A percentile compares a stretch with the other conserved stretches of the same genome.
phyloP scores from a whole-genome alignment of 92 coral and sea anemone species.

The Phenganax marumi region DNA sequence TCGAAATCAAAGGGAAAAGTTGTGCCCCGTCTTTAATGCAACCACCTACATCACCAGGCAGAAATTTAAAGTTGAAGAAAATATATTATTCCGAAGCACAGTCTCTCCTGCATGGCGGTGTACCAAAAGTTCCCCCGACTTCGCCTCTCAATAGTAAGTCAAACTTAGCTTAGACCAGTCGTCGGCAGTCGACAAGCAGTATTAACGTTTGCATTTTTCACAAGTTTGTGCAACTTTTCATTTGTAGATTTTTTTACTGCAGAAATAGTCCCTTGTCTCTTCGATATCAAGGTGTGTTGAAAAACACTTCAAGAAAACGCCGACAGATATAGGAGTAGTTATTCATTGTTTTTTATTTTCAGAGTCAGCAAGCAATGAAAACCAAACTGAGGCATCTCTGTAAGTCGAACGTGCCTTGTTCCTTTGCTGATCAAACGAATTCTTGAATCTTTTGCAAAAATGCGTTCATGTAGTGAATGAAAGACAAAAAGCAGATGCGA shows the following conservation, averaged over 20 bases:
- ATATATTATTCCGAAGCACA: slow-evolving; percentile 83
- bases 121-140: slow-evolving; percentile 86
- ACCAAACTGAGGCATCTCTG: slow-evolving; percentile 74
- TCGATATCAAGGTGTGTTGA: slow-evolving; percentile 74
- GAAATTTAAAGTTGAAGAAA: slow-evolving; percentile 62
- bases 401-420: slow-evolving; percentile 27
- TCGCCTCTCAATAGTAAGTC: slow-evolving; percentile 74
- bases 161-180: background rate
- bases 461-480: background rate
- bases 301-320: background rate
- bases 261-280: slow-evolving; percentile 79
- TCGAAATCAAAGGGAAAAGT: slow-evolving; percentile 22
- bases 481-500: slow-evolving; percentile 29
- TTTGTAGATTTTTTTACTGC: slow-evolving; percentile 63
- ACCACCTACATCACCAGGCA: slow-evolving; percentile 24
- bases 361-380: slow-evolving; percentile 90
- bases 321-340: background rate
- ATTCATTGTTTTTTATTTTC: background rate
- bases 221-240: background rate
- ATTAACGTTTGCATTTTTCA: background rate
- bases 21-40: slow-evolving; percentile 51
- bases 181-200: background rate
- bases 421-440: background rate
- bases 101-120: slow-evolving; percentile 74
- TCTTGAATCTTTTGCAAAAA: background rate